Evolutionary conservation across 2,797 vertebrate species (phyloP).

Genomic region (Pseudotriccus pelzelni): DNA sequence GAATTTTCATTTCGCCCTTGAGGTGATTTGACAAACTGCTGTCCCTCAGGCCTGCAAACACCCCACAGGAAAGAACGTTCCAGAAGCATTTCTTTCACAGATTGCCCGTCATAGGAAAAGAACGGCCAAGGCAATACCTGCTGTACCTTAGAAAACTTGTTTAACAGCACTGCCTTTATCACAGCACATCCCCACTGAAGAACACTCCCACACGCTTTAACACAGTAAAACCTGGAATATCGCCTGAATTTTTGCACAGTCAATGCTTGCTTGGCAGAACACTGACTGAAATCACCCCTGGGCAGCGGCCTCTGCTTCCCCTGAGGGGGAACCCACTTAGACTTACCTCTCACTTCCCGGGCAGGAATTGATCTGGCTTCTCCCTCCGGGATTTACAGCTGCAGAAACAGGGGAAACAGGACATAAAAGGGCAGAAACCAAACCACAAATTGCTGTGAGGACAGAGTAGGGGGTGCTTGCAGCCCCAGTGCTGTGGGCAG

Average conservation of each 20-base stretch:
- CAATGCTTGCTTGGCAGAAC: accelerated
- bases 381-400: not conserved
- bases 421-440: accelerated
- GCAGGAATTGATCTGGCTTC: accelerated
- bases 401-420: accelerated
- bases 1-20: accelerated
- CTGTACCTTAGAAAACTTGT: accelerated
- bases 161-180: accelerated
- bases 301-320: accelerated
- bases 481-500: accelerated
- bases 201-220: accelerated
- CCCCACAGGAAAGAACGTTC: accelerated
- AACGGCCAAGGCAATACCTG: accelerated
- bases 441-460: accelerated
- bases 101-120: accelerated
- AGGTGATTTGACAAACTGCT: accelerated
- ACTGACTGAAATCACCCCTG: accelerated
- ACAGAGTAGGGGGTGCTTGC: accelerated
- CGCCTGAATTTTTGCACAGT: accelerated
- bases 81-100: accelerated
- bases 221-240: accelerated
- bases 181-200: accelerated
- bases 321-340: accelerated
- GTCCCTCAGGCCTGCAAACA: accelerated
- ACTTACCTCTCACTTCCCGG: accelerated